Conservation (phyloP, 2,113 vertebrate genomes). For the Pedionomus torquatus region DNA sequence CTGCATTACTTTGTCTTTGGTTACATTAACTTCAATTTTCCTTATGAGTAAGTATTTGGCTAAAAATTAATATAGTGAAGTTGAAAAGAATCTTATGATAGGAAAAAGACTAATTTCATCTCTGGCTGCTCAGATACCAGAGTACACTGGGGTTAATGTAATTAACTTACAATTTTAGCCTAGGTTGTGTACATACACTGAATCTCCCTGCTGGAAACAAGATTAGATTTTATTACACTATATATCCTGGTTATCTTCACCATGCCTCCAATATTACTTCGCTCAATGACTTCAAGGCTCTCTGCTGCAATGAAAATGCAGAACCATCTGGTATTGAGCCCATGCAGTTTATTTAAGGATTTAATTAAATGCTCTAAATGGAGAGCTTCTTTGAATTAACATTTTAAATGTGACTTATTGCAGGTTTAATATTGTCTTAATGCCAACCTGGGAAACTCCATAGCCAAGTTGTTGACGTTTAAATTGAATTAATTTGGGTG, state of each 20-base stretch:
- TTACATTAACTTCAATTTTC: constrained; percentile 84
- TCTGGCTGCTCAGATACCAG: constrained; percentile 77
- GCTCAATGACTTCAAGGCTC: constrained; percentile 73
- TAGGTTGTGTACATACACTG: constrained; percentile 82
- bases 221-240: constrained; percentile 83
- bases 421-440: constrained; percentile 84
- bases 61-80: constrained; percentile 84
- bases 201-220: constrained; percentile 80
- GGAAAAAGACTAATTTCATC: constrained; percentile 81
- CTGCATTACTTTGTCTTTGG: constrained; percentile 80
- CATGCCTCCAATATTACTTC: constrained; percentile 76
- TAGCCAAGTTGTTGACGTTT: constrained; percentile 81
- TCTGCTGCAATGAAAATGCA: constrained; percentile 70
- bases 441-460: constrained; percentile 83
- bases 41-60: constrained; percentile 84
- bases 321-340: constrained; percentile 83
- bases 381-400: constrained; percentile 85
- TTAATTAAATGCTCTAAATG: constrained; percentile 88
- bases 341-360: constrained; percentile 88
- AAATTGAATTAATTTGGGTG: constrained; percentile 84
- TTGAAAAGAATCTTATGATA: constrained; percentile 80
- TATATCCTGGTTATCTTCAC: constrained; percentile 83
- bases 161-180: constrained; percentile 82
- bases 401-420: constrained; percentile 89
- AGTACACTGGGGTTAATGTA: constrained; percentile 81